Base-by-base conservation (phyloP, 2,797 vertebrate genomes). In the Thamnophis elegans region DNA sequence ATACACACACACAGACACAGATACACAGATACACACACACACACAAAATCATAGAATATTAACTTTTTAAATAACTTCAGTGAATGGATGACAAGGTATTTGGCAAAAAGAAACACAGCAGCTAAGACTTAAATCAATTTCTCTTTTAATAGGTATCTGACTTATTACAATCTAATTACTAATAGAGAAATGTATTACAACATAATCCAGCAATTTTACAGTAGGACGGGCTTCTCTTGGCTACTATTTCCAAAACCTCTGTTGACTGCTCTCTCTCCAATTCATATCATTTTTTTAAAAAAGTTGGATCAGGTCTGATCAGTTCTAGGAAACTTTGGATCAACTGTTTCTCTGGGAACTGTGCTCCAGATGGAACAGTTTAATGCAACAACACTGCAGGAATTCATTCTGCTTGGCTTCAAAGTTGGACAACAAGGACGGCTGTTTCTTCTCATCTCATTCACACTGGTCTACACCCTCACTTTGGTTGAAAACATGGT, bases 381-480 rank as follows among this genome's bases (percentile, higher is more conserved):
- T 10, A 92, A 92, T n/a, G n/a, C 9, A 5, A 89, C 87, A 22
- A 42, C 20, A 28, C n/a, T 42, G 22, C 42, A 89, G 20, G 87
- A 92, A 53, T 92, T 92, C 73, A 60, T 92, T 85, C 88, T 92
- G 68, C 20, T 89, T 22, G 91, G 91, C n/a, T 92, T 92, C 42
- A 28, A 68, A 60, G 55, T 54, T 32, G 87, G 55, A 14, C 68
- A 60, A 36, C 42, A 92, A 47, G 68, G 12, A 3, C 68, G 56
- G 0, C 56, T 89, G 1, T 28, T 85, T 7, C 87, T 92, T 1
- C 68, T 92, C 20, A 25, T 53, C 11, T 85, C 60, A 28, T 92
- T 92, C 28, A 28, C 3, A n/a, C 1, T 60, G 4, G 5, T 60
- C 28, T 92, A 92, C 4, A 12, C 5, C 16, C 5, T 92, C 56